Evolutionary conservation across 2,797 vertebrate genomes (phyloP), one percentile per base, ranked within the genome.

Genomic region (Propithecus perrieri): DNA sequence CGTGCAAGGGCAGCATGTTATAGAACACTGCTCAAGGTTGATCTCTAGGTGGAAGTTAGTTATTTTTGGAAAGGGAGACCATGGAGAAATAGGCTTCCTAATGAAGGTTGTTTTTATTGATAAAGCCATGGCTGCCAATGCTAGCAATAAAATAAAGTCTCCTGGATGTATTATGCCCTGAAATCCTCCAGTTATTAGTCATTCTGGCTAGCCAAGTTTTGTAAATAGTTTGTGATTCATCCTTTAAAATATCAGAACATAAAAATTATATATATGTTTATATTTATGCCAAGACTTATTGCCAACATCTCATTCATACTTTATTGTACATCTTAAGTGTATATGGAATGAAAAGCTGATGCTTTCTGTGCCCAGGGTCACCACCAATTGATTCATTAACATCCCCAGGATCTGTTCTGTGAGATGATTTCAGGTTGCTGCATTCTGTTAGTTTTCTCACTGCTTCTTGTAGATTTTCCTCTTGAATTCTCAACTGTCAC

Each of bases 1-100:
- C 9, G 2, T 18, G 15, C n/a, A 22, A 22, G 33, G 30, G 22
- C n/a, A 28, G 10, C 46, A 0, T 1, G 0, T 20, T 6, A 18
- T 1, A 35, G 63, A 24, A 14, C 4, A 3, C 15, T 24, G 17
- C 48, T 30, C 41, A 3, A 1, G 18, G 33, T 30, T 28, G 67
- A 26, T 26, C 38, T 80, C 11, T 15, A 18, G 20, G 38, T 33
- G 12, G 35, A 48, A 57, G 61, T 2, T 5, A n/a, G 41, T 90
- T 74, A 8, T 61, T 89, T 79, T 74, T 17, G 30, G 38, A 75
- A 95, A 87, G 18, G 48, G 50, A 22, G 30, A 41, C 14, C 15
- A 0, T 78, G 48, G 67, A 38, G 76, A 63, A 78, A 35, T 3
- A 55, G 80, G 38, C 63, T 74, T 86, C 55, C 71, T 63, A 22